Evolutionary conservation across 2,797 vertebrate species (phyloP), one percentile per base, ranked within the genome.

Genomic region (Cossypha caffra): DNA sequence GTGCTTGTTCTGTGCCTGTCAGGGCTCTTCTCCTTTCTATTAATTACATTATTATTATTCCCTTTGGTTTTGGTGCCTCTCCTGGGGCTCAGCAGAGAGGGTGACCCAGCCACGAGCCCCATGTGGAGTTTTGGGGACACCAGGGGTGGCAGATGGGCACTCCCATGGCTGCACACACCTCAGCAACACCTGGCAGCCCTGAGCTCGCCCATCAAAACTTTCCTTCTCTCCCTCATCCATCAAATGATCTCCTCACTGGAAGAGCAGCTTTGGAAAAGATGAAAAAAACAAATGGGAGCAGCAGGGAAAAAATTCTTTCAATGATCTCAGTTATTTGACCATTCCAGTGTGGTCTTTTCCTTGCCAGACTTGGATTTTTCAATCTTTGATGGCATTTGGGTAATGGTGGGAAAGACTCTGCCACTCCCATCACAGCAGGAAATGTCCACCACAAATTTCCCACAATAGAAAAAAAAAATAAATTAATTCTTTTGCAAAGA

Each of bases 201-300:
- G 9, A 63, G 16, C 45, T 38, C 23, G 1, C n/a, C 4, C 54
- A 48, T 2, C 4, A 37, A 50, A 79, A 26, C 5, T 11, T 50
- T 37, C 26, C 42, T 64, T 57, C 47, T 12, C 18, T 57, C n/a
- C 43, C 33, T 67, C 12, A 1, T 13, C 35, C 58, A 6, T 13
- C 33, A 63, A 31, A 26, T 0, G 5, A 8, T 18, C 33, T 45
- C 37, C 81, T 83, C 0, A 0, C 3, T 23, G 33, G 9, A 74
- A 16, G 1, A 80, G 18, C 23, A 61, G 88, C 26, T 79, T 58
- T 54, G 40, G 33, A 64, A 86, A 80, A 48, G 9, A 71, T 19
- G 20, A 40, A 67, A 63, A 86, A 86, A 80, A 10, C 9, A 40
- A 78, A 52, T 10, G 8, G 38, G 24, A 85, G 54, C 17, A 75